Evolutionary conservation across 2,888 invertebrate species (phyloP).

Genomic region (Pterostichus madidus): DNA sequence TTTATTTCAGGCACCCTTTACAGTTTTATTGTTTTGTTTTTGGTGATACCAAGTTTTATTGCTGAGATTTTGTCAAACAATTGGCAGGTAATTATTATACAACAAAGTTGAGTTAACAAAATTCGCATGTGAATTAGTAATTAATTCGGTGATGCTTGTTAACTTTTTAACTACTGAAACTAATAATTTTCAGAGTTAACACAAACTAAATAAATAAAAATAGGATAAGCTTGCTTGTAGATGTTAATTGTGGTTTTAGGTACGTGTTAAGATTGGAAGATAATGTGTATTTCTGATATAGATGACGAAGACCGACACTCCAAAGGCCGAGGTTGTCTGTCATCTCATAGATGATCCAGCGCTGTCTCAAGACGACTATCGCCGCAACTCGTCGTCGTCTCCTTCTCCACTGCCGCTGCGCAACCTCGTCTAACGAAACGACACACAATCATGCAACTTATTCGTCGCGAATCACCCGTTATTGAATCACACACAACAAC

Average conservation of each 20-base stretch:
- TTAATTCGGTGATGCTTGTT: conserved; percentile 19
- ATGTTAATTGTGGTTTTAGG: conserved; percentile 2
- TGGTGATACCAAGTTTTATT: conserved; percentile 1
- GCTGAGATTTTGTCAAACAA: conserved; percentile 22
- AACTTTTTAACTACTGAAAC: conserved; percentile 35
- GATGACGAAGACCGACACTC: conserved; percentile 82
- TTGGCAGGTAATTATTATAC: conserved; percentile 55
- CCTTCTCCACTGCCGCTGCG: conserved; percentile 68
- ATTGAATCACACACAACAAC: conserved; percentile 29
- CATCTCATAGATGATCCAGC: conserved; percentile 80
- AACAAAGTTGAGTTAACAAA: conserved; percentile 30
- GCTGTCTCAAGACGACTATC: conserved; percentile 68
- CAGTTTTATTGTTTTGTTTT: conserved; percentile 13
- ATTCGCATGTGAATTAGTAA: conserved; percentile 38
- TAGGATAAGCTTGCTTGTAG: conserved; percentile 32
- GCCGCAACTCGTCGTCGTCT: conserved; percentile 67
- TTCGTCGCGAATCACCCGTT: conserved; percentile 25
- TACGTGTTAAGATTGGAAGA: background rate
- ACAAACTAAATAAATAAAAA: conserved; percentile 29
- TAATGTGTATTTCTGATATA: conserved; percentile 75
- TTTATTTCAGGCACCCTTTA: conserved; percentile 28
- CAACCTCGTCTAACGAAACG: conserved; percentile 54
- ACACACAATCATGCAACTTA: conserved; percentile 9
- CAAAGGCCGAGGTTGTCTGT: conserved; percentile 84
- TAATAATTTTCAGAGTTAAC: conserved; percentile 34